Evolutionary conservation across 2,797 vertebrate genomes (phyloP).

Genomic region (Borostomias antarcticus): DNA sequence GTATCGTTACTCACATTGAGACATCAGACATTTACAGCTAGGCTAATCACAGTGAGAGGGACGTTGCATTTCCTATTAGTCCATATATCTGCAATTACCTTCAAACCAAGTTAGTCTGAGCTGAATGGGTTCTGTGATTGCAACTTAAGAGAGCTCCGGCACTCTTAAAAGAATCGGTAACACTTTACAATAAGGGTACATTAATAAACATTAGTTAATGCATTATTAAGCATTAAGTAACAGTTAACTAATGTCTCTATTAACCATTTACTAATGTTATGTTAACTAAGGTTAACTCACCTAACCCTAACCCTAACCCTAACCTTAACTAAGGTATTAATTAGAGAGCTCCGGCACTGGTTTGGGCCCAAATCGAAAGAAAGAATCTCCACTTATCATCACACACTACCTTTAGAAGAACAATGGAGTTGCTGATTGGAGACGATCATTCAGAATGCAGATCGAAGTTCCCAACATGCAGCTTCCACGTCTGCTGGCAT

Average conservation of each 20-base stretch:
- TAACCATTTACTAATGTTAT: too few relatives aligned
- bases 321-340: too few relatives aligned
- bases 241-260: too few relatives aligned
- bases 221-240: too few relatives aligned
- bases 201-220: too few relatives aligned
- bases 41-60: background rate
- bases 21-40: constrained; percentile 29
- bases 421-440: constrained; percentile 67
- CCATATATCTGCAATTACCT: constrained; percentile 37
- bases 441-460: constrained; percentile 25
- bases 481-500: constrained; percentile 9
- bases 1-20: background rate
- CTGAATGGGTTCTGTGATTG: constrained; percentile 31
- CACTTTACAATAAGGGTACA: too few relatives aligned
- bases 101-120: constrained; percentile 7
- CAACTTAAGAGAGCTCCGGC: constrained; percentile 19
- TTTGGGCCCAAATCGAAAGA: background rate
- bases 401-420: constrained; percentile 29
- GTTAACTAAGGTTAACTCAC: too few relatives aligned
- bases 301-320: too few relatives aligned
- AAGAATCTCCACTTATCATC: constrained; percentile 14
- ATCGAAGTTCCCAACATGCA: constrained; percentile 22
- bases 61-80: constrained; percentile 4
- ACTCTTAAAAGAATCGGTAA: too few relatives aligned
- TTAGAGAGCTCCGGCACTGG: too few relatives aligned